phyloP scores from a whole-genome alignment of 2,113 vertebrate genomes.

The Rhizomys pruinosus region DNA sequence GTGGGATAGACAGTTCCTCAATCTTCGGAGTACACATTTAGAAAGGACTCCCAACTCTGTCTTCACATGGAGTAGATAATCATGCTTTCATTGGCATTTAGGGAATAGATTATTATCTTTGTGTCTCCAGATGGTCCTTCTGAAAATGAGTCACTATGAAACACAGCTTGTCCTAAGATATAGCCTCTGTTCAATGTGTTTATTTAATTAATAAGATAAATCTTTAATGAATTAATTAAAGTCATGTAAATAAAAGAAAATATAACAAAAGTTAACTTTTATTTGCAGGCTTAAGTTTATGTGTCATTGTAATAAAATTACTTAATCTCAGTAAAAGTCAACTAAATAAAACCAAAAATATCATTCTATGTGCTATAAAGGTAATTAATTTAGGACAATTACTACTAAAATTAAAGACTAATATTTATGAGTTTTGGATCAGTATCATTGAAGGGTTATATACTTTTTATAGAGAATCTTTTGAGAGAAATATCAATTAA shows the following conservation, averaged over 20 bases:
- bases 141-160: constrained; percentile 73
- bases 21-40: constrained; percentile 72
- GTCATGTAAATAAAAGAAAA: constrained; percentile 55
- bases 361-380: neutral
- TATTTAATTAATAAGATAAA: constrained; percentile 69
- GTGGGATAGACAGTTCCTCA: constrained; percentile 74
- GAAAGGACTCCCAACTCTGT: constrained; percentile 62
- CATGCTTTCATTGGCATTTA: constrained; percentile 63
- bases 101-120: constrained; percentile 71
- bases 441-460: neutral
- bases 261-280: constrained; percentile 56
- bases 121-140: constrained; percentile 75
- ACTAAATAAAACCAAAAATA: neutral
- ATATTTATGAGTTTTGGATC: neutral
- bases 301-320: constrained; percentile 31
- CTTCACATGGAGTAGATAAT: constrained; percentile 71
- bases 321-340: constrained; percentile 51
- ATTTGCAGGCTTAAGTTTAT: neutral
- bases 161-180: constrained; percentile 76
- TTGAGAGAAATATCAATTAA: neutral
- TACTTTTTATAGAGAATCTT: neutral
- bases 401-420: neutral
- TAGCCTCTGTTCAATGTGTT: constrained; percentile 47
- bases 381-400: neutral
- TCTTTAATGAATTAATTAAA: constrained; percentile 45